These are phyloP conservation scores for Trachelus tabidus DNA, from an alignment of 2,888 invertebrate species.

Conservation along the genomic window DNA sequence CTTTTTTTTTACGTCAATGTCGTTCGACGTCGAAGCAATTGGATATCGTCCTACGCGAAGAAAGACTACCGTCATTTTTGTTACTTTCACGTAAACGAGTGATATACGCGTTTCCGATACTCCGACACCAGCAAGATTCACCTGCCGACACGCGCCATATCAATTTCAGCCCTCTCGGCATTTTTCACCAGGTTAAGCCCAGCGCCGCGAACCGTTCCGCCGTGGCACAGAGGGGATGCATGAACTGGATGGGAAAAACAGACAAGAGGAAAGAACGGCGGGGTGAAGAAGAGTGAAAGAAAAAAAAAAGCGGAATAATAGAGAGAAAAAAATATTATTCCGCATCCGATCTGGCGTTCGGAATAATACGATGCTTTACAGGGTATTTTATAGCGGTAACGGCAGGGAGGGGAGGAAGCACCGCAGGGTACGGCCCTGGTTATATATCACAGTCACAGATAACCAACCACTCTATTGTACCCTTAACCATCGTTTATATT, in stretches of 20 bases:
- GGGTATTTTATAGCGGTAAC: constrained; percentile 26
- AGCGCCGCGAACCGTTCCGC: neutral
- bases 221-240: neutral
- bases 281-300: neutral
- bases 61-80: neutral
- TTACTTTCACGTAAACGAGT: neutral
- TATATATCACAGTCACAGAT: constrained; percentile 44
- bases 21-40: neutral
- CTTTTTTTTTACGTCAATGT: neutral
- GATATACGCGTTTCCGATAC: neutral
- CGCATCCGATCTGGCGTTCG: constrained; percentile 23
- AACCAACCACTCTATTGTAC: constrained; percentile 45
- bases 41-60: neutral
- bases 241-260: neutral
- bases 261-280: neutral
- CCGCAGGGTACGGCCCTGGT: constrained; percentile 27
- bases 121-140: neutral
- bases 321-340: constrained; percentile 35
- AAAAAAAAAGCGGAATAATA: constrained; percentile 4
- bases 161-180: constrained; percentile 6
- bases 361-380: constrained; percentile 36
- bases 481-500: constrained; percentile 45
- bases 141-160: neutral
- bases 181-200: constrained; percentile 1
- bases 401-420: constrained; percentile 6